Evolutionary conservation across 2,797 vertebrate species (phyloP).

Genomic region (Hozukius guyotensis): DNA sequence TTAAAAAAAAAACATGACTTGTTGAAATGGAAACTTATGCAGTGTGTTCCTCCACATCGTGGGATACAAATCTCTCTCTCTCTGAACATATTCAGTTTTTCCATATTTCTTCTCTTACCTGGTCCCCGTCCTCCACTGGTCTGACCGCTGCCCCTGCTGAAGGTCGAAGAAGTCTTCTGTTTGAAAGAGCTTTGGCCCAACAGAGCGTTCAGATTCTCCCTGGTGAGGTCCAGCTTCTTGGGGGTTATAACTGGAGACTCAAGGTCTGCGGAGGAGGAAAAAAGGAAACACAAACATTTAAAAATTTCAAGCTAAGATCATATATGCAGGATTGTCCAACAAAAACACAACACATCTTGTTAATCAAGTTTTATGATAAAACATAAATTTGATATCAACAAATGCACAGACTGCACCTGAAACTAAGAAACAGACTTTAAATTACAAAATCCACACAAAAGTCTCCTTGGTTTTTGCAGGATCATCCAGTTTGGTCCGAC

Average conservation of each 20-base stretch:
- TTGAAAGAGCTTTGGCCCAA: constrained; percentile 80
- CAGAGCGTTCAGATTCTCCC: constrained; percentile 86
- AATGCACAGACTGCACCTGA: constrained; percentile 11
- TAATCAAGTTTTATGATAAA: not conserved
- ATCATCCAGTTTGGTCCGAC: constrained; percentile 45
- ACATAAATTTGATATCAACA: not conserved
- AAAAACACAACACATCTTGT: not conserved
- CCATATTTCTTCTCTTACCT: constrained; percentile 75
- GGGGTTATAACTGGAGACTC: constrained; percentile 56
- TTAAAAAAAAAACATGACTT: not conserved
- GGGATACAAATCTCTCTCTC: not conserved
- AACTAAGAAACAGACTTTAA: constrained; percentile 17
- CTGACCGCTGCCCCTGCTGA: constrained; percentile 84
- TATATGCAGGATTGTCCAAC: not conserved
- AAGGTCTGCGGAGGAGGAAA: constrained; percentile 16
- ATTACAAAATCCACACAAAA: constrained; percentile 17
- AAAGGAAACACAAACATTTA: not conserved
- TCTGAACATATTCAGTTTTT: not conserved
- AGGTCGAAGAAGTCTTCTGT: constrained; percentile 75
- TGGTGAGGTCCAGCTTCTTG: constrained; percentile 83
- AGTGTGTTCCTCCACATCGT: not conserved
- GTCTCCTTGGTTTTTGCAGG: constrained; percentile 31
- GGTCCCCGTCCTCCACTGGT: constrained; percentile 85
- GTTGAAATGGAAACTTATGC: not conserved
- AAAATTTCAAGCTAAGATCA: not conserved